Conservation (phyloP, 2,797 vertebrate species). For the Kryptolebias ocellatus region DNA sequence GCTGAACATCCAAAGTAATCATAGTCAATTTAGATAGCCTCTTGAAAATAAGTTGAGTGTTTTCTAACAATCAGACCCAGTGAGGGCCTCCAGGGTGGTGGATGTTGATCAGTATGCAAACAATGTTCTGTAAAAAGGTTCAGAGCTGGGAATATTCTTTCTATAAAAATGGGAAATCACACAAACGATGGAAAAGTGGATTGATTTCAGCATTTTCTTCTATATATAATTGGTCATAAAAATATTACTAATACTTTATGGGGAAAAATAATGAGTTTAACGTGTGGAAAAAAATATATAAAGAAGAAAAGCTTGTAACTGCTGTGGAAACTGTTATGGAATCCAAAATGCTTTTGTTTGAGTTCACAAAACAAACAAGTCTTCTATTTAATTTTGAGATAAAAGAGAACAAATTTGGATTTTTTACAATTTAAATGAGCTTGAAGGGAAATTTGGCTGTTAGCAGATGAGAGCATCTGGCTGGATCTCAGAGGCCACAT, state of each 20-base stretch:
- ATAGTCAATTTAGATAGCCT: neutral
- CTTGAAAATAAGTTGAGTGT: neutral
- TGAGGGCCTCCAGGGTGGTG: neutral
- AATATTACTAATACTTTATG: neutral
- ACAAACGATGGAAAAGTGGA: too few relatives aligned
- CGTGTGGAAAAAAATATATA: too few relatives aligned
- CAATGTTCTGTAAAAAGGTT: neutral
- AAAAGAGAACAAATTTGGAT: neutral
- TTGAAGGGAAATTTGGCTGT: neutral
- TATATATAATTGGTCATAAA: neutral
- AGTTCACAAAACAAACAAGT: neutral
- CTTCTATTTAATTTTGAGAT: neutral
- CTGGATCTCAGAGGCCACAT: constrained; percentile 20
- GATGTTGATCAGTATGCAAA: neutral
- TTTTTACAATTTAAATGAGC: neutral
- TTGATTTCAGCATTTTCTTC: neutral
- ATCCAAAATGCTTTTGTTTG: neutral
- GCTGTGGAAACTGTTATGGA: too few relatives aligned
- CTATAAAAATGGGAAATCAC: too few relatives aligned
- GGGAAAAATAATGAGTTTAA: neutral
- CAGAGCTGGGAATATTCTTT: too few relatives aligned
- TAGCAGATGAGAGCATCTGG: constrained; percentile 14
- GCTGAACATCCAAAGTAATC: neutral
- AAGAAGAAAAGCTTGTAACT: too few relatives aligned
- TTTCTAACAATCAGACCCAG: neutral